A percentile compares a stretch with the other conserved stretches of the same genome.
Conservation (phyloP, 1,140 invertebrate species). For the Calliphora vicina region DNA sequence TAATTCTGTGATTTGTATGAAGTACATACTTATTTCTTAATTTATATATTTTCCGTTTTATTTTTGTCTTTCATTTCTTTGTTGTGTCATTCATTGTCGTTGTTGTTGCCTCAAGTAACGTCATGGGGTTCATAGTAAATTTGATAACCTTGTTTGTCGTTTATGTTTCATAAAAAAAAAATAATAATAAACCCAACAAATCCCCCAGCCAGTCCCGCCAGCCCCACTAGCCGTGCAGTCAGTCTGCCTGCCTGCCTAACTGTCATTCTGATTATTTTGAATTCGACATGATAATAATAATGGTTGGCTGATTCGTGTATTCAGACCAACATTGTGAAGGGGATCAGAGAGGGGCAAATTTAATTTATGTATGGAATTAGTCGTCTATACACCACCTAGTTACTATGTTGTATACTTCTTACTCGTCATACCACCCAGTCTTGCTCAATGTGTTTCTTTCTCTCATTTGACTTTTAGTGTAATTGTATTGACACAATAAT, state of each 20-base stretch:
- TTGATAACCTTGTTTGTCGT: constrained; percentile 24
- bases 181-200: neutral
- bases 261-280: too few species aligned
- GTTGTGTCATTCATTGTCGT: neutral
- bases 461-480: too few species aligned
- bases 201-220: neutral
- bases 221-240: neutral
- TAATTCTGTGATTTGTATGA: neutral
- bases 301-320: too few species aligned
- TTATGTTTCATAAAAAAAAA: neutral
- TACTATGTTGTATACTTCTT: too few species aligned
- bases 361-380: too few species aligned
- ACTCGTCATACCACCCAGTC: too few species aligned
- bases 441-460: too few species aligned
- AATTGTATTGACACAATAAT: constrained; percentile 30
- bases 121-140: constrained; percentile 22
- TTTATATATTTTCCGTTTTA: neutral
- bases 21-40: neutral
- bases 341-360: too few species aligned
- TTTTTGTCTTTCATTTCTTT: neutral
- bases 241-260: neutral
- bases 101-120: neutral
- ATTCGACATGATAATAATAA: too few species aligned
- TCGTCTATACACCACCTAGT: too few species aligned
- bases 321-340: too few species aligned